Conservation (phyloP, 2,888 invertebrate species). For the Creontiades dilutus region DNA sequence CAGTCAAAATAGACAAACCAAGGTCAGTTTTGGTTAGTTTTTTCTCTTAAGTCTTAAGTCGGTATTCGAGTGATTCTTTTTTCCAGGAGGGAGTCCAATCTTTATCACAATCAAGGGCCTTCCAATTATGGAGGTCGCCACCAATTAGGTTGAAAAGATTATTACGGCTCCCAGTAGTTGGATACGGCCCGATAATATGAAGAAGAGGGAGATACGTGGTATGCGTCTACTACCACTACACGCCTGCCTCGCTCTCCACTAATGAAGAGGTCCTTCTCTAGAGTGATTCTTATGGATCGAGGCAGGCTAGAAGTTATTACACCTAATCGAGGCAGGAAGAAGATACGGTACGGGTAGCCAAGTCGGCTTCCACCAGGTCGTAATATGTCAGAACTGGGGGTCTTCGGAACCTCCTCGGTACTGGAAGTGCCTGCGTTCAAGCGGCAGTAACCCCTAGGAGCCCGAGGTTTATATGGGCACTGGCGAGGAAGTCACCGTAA, state of each 20-base stretch:
- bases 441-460: not conserved
- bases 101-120: too few species aligned
- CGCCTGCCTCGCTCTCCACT: not conserved
- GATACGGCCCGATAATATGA: too few species aligned
- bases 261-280: slow-evolving; percentile 12
- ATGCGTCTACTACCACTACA: not conserved
- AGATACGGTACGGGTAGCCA: not conserved
- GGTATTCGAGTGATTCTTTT: too few species aligned
- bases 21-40: too few species aligned
- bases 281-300: not conserved
- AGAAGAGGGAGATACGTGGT: too few species aligned
- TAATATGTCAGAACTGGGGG: not conserved
- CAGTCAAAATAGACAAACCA: too few species aligned
- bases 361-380: not conserved
- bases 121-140: too few species aligned
- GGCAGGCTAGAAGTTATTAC: slow-evolving; percentile 14
- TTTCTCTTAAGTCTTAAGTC: too few species aligned
- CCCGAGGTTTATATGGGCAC: not conserved
- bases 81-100: too few species aligned
- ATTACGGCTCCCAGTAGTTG: too few species aligned
- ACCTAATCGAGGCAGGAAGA: slow-evolving; percentile 5
- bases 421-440: not conserved
- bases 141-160: too few species aligned
- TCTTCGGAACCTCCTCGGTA: not conserved
- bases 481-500: too few species aligned